phyloP scores from a whole-genome alignment of 2,113 vertebrate species.

The Hyla sarda region DNA sequence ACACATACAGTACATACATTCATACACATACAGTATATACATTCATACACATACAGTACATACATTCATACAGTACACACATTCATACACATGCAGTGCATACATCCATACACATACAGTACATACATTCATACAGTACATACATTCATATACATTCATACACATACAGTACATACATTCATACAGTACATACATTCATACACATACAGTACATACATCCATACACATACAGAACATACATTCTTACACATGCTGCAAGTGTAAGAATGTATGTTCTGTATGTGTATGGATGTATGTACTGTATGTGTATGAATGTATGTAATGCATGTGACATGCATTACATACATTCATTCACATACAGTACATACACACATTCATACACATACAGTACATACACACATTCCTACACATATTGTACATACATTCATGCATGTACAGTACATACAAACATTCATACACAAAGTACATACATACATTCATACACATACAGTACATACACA shows the following conservation, averaged over 20 bases:
- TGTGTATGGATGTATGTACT: too few relatives aligned
- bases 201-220: too few relatives aligned
- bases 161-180: background rate
- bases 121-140: too few relatives aligned
- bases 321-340: too few relatives aligned
- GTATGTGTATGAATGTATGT: too few relatives aligned
- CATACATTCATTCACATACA: too few relatives aligned
- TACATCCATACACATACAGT: too few relatives aligned
- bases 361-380: too few relatives aligned
- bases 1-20: background rate
- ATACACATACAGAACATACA: too few relatives aligned
- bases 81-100: background rate
- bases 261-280: background rate
- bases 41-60: background rate
- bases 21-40: background rate
- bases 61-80: background rate
- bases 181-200: background rate
- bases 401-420: background rate
- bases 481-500: background rate
- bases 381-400: too few relatives aligned
- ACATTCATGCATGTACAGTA: background rate
- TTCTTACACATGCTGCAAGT: too few relatives aligned
- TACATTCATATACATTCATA: background rate
- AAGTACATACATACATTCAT: background rate
- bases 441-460: background rate